A percentile compares a stretch with the other conserved stretches of the same genome.
Evolutionary conservation across 2,888 invertebrate species (phyloP).

Genomic region (Rhagium mordax): DNA sequence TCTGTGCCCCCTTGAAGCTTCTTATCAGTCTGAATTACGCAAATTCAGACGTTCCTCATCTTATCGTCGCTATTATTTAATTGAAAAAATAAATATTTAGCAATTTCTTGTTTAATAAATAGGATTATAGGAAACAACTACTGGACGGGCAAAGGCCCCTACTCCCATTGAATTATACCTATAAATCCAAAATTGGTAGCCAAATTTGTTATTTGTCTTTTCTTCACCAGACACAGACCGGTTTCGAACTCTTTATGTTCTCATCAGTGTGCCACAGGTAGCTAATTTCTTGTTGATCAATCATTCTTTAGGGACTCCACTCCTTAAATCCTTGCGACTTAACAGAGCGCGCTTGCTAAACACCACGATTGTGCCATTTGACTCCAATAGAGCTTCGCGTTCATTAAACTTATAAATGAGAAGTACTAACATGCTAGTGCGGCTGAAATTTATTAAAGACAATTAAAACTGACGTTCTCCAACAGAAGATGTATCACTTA

Average conservation of each 20-base stretch:
- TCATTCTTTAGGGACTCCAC: background rate
- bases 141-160: too few relatives aligned
- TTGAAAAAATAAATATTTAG: background rate
- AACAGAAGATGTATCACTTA: conserved; percentile 55
- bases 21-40: conserved; percentile 40
- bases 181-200: too few relatives aligned
- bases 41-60: conserved; percentile 23
- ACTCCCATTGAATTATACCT: too few relatives aligned
- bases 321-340: background rate
- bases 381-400: conserved; percentile 35
- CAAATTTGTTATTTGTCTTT: too few relatives aligned
- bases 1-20: conserved; percentile 41
- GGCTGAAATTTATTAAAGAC: conserved; percentile 56
- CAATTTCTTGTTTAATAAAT: too few relatives aligned
- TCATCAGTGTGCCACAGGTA: too few relatives aligned
- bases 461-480: conserved; percentile 56
- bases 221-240: too few relatives aligned
- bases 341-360: background rate
- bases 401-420: conserved; percentile 54
- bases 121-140: too few relatives aligned
- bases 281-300: too few relatives aligned
- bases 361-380: background rate
- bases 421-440: conserved; percentile 50
- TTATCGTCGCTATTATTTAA: background rate
- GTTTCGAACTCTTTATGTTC: too few relatives aligned